These are phyloP conservation scores for Enteromius thamalakanensis DNA, from an alignment of 2,797 vertebrate species.

Conservation along the genomic window DNA sequence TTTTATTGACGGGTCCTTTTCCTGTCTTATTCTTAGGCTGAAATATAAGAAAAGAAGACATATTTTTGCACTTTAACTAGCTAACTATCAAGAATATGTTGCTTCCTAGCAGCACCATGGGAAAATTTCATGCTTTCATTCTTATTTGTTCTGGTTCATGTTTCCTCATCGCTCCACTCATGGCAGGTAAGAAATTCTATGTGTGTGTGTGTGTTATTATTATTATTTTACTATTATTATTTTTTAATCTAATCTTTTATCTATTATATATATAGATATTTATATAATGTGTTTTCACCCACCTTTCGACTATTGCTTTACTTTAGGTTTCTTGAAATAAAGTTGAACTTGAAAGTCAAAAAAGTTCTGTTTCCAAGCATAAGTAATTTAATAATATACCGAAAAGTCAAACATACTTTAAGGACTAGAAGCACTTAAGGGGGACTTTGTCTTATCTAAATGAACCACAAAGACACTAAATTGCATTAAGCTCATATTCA, in stretches of 20 bases:
- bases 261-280: background rate
- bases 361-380: background rate
- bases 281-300: background rate
- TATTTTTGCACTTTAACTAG: background rate
- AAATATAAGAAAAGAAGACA: background rate
- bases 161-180: slow-evolving; percentile 49
- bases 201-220: background rate
- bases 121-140: slow-evolving; percentile 63
- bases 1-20: background rate
- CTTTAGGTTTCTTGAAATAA: background rate
- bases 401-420: background rate
- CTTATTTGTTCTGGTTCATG: slow-evolving; percentile 54
- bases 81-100: slow-evolving; percentile 2
- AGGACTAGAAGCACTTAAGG: background rate
- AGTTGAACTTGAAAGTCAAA: background rate
- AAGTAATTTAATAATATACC: background rate
- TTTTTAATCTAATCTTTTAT: background rate
- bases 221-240: background rate
- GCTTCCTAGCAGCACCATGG: slow-evolving; percentile 65
- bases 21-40: background rate
- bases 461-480: slow-evolving; percentile 11
- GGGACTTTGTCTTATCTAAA: background rate
- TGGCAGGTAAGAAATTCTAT: slow-evolving; percentile 45
- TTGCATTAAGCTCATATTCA: slow-evolving; percentile 21
- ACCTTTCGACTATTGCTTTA: background rate